A percentile compares a stretch with the other conserved stretches of the same genome.
These are phyloP conservation scores for Tenualosa ilisha DNA, from an alignment of 2,797 vertebrate genomes.

Conservation along the genomic window DNA sequence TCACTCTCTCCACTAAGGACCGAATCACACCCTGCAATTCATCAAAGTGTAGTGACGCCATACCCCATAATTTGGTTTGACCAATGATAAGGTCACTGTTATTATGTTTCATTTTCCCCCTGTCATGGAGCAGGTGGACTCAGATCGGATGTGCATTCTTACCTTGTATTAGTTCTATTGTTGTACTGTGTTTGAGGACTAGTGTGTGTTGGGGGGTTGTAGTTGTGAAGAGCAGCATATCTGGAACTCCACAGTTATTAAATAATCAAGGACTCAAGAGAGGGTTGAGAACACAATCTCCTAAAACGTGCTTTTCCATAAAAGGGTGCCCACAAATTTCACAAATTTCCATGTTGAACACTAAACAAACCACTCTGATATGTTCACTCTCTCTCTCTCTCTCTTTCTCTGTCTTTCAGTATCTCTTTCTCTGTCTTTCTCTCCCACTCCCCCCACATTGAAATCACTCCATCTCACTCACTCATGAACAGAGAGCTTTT, in stretches of 20 bases:
- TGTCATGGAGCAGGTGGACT: neutral
- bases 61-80: neutral
- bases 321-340: constrained; percentile 58
- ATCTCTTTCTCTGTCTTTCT: constrained; percentile 29
- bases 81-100: neutral
- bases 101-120: neutral
- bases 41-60: neutral
- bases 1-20: neutral
- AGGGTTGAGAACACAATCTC: constrained; percentile 63
- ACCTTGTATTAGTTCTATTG: neutral
- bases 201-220: neutral
- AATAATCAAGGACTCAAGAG: neutral
- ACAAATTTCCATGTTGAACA: constrained; percentile 42
- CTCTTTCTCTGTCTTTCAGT: constrained; percentile 34
- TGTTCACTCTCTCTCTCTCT: constrained; percentile 14
- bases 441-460: neutral
- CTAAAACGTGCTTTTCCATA: constrained; percentile 70
- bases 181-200: neutral
- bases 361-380: constrained; percentile 52
- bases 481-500: constrained; percentile 47
- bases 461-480: constrained; percentile 26
- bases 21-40: neutral
- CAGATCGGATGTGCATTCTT: neutral
- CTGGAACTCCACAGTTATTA: constrained; percentile 11
- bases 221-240: neutral